Evolutionary conservation across 2,113 vertebrate genomes (phyloP).

Genomic region (Cairina moschata): DNA sequence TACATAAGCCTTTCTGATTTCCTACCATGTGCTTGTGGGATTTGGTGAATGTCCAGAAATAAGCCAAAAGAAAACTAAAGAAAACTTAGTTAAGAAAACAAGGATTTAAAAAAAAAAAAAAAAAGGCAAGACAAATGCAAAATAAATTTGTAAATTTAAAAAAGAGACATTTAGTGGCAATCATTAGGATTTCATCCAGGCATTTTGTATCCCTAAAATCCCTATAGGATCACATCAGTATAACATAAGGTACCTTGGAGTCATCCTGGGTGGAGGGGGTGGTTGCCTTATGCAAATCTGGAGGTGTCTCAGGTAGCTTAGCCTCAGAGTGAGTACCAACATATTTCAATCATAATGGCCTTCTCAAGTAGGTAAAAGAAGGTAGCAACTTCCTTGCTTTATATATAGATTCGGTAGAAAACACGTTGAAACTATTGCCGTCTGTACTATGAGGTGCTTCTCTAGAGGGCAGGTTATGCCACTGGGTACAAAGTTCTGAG

Average conservation of each 20-base stretch:
- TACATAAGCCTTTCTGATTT: neutral
- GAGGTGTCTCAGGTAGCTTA: neutral
- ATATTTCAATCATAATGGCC: neutral
- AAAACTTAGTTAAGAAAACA: neutral
- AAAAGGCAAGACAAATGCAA: neutral
- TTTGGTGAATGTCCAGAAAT: neutral
- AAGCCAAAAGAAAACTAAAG: conserved; percentile 3
- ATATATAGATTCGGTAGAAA: neutral
- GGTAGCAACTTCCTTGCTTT: neutral
- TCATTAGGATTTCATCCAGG: neutral
- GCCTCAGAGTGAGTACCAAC: neutral
- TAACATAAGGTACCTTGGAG: neutral
- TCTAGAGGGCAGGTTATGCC: neutral
- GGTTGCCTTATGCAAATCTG: neutral
- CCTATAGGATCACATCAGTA: neutral
- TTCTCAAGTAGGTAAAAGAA: neutral
- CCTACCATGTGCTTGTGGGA: neutral
- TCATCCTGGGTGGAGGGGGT: neutral
- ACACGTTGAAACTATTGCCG: neutral
- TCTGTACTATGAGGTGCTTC: neutral
- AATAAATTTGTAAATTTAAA: neutral
- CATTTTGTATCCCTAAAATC: neutral
- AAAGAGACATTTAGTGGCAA: neutral
- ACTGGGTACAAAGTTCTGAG: neutral
- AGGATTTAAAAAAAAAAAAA: neutral